A percentile compares a stretch with the other conserved stretches of the same genome.
These are phyloP conservation scores for Rhagonycha fulva DNA, from an alignment of 2,888 invertebrate species.

Conservation along the genomic window DNA sequence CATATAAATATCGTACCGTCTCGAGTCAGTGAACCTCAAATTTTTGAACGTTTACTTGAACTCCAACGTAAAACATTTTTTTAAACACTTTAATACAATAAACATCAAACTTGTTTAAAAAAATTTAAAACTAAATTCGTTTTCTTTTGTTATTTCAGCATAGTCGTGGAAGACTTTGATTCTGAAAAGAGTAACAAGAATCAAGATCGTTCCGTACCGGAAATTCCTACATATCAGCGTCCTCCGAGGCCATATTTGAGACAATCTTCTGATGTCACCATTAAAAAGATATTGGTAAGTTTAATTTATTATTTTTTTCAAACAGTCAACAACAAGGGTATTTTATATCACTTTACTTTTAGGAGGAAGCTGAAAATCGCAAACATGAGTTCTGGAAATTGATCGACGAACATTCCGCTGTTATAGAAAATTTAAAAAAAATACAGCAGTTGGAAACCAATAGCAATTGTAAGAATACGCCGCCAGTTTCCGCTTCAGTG, in stretches of 20 bases:
- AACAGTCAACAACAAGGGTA: neutral
- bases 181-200: conserved; percentile 36
- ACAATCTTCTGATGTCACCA: conserved; percentile 46
- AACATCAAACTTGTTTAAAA: neutral
- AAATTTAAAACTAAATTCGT: neutral
- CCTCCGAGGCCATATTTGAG: conserved; percentile 45
- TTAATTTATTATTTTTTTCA: conserved; percentile 3
- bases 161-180: conserved; percentile 51
- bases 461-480: conserved; percentile 30
- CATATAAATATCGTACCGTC: neutral
- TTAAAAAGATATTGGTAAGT: conserved; percentile 48
- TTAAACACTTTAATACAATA: neutral
- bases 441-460: conserved; percentile 46
- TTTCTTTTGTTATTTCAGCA: conserved; percentile 42
- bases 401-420: conserved; percentile 50
- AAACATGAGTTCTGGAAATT: conserved; percentile 51
- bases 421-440: conserved; percentile 50
- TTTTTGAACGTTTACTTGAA: neutral
- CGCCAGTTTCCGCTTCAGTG: conserved; percentile 33
- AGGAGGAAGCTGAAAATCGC: conserved; percentile 50
- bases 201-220: conserved; percentile 29
- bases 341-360: conserved; percentile 24
- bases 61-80: neutral
- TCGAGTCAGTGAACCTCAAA: neutral
- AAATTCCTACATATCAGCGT: conserved; percentile 32